These are phyloP conservation scores for Subacronicta megacephala DNA, from an alignment of 2,888 invertebrate species.

Conservation along the genomic window DNA sequence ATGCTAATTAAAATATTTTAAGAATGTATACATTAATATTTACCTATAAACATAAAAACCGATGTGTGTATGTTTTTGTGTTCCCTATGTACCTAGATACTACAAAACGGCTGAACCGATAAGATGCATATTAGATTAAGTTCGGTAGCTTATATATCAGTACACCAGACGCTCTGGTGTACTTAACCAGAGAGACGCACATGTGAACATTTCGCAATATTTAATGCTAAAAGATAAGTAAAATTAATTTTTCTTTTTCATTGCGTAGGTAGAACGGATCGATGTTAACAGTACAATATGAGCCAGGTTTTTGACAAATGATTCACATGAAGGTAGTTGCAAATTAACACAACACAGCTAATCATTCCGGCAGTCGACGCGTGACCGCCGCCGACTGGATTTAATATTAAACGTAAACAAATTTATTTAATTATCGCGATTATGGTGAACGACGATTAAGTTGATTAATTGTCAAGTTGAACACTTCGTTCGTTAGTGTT, in stretches of 20 bases:
- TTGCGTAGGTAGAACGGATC: constrained; percentile 9
- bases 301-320: constrained; percentile 13
- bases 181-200: too few species aligned
- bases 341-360: constrained; percentile 26
- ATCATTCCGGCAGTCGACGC: constrained; percentile 25
- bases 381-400: constrained; percentile 22
- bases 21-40: too few species aligned
- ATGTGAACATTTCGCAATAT: too few species aligned
- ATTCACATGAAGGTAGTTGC: constrained; percentile 24
- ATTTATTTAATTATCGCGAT: constrained; percentile 45
- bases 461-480: constrained; percentile 44
- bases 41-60: too few species aligned
- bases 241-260: not conserved
- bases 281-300: constrained; percentile 3
- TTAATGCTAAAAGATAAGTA: too few species aligned
- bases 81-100: too few species aligned
- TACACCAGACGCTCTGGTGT: too few species aligned
- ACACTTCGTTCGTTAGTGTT: constrained; percentile 36
- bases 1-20: too few species aligned
- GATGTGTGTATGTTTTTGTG: too few species aligned
- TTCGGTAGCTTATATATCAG: too few species aligned
- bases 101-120: too few species aligned
- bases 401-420: constrained; percentile 36
- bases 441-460: constrained; percentile 40
- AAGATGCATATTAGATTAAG: too few species aligned